Evolutionary conservation across 2,113 vertebrate genomes (phyloP).

Genomic region (Parus major): DNA sequence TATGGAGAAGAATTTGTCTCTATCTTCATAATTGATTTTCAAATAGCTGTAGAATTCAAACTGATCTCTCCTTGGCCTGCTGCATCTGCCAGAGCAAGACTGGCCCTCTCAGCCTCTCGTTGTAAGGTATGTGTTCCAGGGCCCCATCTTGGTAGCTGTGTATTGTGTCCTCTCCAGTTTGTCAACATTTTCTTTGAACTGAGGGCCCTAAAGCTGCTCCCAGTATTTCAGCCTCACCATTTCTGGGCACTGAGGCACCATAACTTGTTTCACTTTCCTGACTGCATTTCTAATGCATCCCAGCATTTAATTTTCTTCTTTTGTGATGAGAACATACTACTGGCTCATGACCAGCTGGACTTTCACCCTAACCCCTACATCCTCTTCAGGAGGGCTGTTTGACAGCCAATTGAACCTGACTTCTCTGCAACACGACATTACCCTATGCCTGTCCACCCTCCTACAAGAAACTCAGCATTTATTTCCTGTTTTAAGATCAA

Average conservation of each 20-base stretch:
- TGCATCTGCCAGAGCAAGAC: neutral
- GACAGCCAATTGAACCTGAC: neutral
- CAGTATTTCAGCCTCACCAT: neutral
- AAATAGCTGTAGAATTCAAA: neutral
- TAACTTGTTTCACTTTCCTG: neutral
- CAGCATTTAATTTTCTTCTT: neutral
- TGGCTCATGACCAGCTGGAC: neutral
- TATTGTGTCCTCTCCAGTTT: neutral
- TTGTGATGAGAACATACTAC: neutral
- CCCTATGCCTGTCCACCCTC: neutral
- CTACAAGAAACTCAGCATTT: neutral
- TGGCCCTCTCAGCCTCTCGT: neutral
- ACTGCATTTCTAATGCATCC: neutral
- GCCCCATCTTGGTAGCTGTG: too few relatives aligned
- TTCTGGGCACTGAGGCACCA: neutral
- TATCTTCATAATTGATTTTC: neutral
- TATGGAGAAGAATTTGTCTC: neutral
- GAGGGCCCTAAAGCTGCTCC: neutral
- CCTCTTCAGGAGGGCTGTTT: neutral
- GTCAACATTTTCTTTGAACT: neutral
- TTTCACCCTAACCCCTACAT: neutral
- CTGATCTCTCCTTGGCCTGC: neutral
- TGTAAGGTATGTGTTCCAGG: neutral
- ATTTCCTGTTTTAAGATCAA: neutral
- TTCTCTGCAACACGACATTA: neutral